Conservation (phyloP, 2,888 invertebrate genomes). For the Pheosia tremula region DNA sequence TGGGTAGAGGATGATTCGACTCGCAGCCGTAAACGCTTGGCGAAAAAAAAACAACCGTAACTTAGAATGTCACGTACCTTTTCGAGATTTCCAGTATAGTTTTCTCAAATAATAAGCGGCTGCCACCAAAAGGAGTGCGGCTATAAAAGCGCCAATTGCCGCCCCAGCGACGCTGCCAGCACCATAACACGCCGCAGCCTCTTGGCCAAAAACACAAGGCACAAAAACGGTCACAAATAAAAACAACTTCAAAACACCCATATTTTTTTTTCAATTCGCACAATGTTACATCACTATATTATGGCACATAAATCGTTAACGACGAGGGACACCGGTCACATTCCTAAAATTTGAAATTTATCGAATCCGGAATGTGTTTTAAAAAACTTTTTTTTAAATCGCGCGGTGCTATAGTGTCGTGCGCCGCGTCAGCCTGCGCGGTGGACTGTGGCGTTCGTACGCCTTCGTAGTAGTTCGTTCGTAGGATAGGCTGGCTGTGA, state of each 20-base stretch:
- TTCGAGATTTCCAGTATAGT: constrained; percentile 86
- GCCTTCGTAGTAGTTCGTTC: constrained; percentile 37
- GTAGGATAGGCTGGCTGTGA: constrained; percentile 54
- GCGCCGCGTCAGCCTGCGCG: constrained; percentile 72
- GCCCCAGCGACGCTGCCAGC: constrained; percentile 89
- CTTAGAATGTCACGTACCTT: constrained; percentile 67
- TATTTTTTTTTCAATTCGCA: constrained; percentile 53
- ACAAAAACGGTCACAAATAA: constrained; percentile 71
- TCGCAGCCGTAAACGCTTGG: constrained; percentile 13
- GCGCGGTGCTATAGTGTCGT: constrained; percentile 47
- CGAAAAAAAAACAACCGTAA: constrained; percentile 13
- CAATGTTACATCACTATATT: constrained; percentile 67
- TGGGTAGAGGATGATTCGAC: constrained; percentile 25
- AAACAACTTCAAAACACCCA: constrained; percentile 75
- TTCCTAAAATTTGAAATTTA: constrained; percentile 64
- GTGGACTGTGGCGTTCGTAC: constrained; percentile 60
- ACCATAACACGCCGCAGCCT: constrained; percentile 84
- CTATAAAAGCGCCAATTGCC: constrained; percentile 88
- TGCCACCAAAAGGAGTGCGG: constrained; percentile 85
- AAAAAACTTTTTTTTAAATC: constrained; percentile 44
- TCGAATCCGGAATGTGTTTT: constrained; percentile 59
- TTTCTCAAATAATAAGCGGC: constrained; percentile 84
- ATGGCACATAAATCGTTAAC: constrained; percentile 71
- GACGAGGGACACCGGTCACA: constrained; percentile 64
- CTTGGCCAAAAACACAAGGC: constrained; percentile 77